Conservation (phyloP, 2,113 vertebrate species). For the Sporophila hypoxantha region DNA sequence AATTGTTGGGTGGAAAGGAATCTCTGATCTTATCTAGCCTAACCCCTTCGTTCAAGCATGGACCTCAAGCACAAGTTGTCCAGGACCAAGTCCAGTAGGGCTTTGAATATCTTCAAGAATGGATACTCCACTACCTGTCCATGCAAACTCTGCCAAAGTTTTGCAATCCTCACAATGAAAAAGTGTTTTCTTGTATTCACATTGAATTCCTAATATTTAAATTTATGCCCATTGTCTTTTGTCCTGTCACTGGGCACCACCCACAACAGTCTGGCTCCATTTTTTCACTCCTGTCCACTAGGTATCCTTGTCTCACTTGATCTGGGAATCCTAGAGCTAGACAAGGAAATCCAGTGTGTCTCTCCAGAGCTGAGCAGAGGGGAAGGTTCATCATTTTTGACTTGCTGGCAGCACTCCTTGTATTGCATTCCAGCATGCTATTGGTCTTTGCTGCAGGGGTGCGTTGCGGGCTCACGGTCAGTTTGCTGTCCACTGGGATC, state of each 20-base stretch:
- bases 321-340: background rate
- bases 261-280: background rate
- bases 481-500: background rate
- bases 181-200: background rate
- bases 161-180: background rate
- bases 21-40: background rate
- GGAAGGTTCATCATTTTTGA: background rate
- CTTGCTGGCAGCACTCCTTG: background rate
- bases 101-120: background rate
- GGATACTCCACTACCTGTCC: background rate
- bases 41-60: background rate
- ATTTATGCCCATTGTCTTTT: background rate
- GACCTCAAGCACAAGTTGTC: background rate
- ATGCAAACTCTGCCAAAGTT: background rate
- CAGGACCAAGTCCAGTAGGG: background rate
- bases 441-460: background rate
- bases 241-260: background rate
- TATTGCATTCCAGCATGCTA: background rate
- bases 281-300: background rate
- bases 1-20: background rate
- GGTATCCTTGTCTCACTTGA: background rate
- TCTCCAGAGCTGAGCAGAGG: background rate
- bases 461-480: background rate
- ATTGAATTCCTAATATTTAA: background rate
- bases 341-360: background rate